phyloP scores from a whole-genome alignment of 2,797 vertebrate genomes.

The Sciaenops ocellatus region DNA sequence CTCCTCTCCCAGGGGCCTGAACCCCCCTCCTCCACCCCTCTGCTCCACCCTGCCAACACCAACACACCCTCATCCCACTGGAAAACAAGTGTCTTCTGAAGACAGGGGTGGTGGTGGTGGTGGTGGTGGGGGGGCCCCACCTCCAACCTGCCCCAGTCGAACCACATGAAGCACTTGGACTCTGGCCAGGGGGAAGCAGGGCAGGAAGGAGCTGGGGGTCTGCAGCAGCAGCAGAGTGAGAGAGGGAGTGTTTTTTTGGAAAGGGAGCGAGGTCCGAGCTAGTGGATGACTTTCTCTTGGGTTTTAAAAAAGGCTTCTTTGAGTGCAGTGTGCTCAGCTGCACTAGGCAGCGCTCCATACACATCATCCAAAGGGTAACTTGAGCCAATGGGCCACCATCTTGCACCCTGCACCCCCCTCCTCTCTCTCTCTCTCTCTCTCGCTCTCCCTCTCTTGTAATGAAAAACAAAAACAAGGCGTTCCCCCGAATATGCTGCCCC shows the following conservation, averaged over 20 bases:
- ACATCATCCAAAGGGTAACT: constrained; percentile 77
- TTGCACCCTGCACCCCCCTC: constrained; percentile 32
- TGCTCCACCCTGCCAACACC: constrained; percentile 81
- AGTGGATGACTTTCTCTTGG: constrained; percentile 77
- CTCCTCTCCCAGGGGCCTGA: constrained; percentile 68
- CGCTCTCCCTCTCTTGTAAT: constrained; percentile 54
- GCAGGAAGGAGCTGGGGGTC: constrained; percentile 82
- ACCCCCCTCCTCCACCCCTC: constrained; percentile 53
- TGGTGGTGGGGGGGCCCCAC: constrained; percentile 69
- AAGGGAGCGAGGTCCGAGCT: constrained; percentile 63
- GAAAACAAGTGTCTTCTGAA: constrained; percentile 85
- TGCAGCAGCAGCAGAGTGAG: constrained; percentile 35
- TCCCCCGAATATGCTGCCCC: constrained; percentile 45
- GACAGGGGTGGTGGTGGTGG: constrained; percentile 60
- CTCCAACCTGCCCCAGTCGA: constrained; percentile 78
- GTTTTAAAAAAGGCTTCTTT: constrained; percentile 81
- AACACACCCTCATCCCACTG: constrained; percentile 80
- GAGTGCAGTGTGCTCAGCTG: constrained; percentile 86
- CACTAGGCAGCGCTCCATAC: constrained; percentile 71
- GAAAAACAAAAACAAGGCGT: constrained; percentile 84
- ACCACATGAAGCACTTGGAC: constrained; percentile 84
- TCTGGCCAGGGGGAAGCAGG: constrained; percentile 76
- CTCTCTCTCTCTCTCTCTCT: not conserved
- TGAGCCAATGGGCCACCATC: constrained; percentile 78
- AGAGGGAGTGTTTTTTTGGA: constrained; percentile 49